phyloP scores from a whole-genome alignment of 2,888 invertebrate species.

The Calliscelio sp. region DNA sequence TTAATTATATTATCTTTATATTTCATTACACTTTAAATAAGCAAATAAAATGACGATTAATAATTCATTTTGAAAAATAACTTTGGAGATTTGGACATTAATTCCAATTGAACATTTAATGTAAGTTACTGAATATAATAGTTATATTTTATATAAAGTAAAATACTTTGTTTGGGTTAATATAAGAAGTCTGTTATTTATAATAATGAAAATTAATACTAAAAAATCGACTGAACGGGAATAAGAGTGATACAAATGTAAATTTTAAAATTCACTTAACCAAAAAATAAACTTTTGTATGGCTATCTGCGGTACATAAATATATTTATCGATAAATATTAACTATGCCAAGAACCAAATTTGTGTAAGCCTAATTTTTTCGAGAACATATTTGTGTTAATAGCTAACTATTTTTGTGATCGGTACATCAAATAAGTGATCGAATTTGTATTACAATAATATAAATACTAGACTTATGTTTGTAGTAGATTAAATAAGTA shows the following conservation, averaged over 20 bases:
- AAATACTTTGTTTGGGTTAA: not conserved
- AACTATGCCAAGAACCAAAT: not conserved
- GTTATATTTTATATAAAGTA: not conserved
- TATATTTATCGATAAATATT: not conserved
- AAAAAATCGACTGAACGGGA: not conserved
- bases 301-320: not conserved
- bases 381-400: conserved; percentile 7
- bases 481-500: too few relatives aligned
- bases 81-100: too few relatives aligned
- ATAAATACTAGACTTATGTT: too few relatives aligned
- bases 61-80: too few relatives aligned
- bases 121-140: too few relatives aligned
- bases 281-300: not conserved
- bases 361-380: not conserved
- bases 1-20: too few relatives aligned
- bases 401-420: not conserved
- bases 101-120: too few relatives aligned
- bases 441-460: not conserved
- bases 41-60: too few relatives aligned
- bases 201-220: not conserved
- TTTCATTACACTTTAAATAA: too few relatives aligned
- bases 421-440: not conserved
- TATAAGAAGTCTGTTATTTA: not conserved
- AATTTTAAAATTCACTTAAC: not conserved
- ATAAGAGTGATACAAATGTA: not conserved